phyloP scores from a whole-genome alignment of 2,113 vertebrate species.

The Camarhynchus parvulus region DNA sequence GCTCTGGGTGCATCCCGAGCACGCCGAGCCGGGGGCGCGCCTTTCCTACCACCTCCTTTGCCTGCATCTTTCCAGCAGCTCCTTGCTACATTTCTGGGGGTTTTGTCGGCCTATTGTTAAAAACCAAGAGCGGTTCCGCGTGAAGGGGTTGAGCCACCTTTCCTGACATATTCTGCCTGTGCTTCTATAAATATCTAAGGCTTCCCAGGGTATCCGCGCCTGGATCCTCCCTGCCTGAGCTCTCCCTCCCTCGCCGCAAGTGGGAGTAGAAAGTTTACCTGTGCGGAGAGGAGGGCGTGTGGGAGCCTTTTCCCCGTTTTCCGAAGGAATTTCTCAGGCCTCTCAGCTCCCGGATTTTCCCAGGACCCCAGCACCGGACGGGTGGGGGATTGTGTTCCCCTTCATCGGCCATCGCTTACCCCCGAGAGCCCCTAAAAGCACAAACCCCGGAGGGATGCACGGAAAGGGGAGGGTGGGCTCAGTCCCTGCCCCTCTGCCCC shows the following conservation, averaged over 20 bases:
- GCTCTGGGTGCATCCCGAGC: slow-evolving; percentile 58
- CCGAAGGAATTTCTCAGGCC: background rate
- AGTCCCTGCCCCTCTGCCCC: background rate
- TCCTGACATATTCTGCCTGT: slow-evolving; percentile 38
- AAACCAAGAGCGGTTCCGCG: background rate
- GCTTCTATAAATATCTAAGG: slow-evolving; percentile 69
- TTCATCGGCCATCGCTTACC: background rate
- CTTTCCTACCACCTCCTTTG: background rate
- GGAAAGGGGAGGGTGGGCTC: background rate
- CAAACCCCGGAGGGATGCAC: rapidly evolving
- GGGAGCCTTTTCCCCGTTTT: background rate
- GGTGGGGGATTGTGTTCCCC: background rate
- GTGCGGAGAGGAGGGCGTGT: background rate
- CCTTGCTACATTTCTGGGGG: background rate
- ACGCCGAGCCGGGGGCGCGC: background rate
- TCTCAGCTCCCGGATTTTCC: background rate
- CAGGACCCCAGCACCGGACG: background rate
- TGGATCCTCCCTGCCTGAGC: slow-evolving; percentile 30
- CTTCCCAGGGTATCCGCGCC: slow-evolving; percentile 48
- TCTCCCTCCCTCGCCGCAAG: slow-evolving; percentile 7
- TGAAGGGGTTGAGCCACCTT: slow-evolving; percentile 18
- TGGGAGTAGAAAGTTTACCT: slow-evolving; percentile 64
- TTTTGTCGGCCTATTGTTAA: background rate
- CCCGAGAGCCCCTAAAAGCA: background rate
- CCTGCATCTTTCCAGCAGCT: background rate